Evolutionary conservation across 2,113 vertebrate species (phyloP), one percentile per base, ranked within the genome.

Genomic region (Anthoscopus minutus): DNA sequence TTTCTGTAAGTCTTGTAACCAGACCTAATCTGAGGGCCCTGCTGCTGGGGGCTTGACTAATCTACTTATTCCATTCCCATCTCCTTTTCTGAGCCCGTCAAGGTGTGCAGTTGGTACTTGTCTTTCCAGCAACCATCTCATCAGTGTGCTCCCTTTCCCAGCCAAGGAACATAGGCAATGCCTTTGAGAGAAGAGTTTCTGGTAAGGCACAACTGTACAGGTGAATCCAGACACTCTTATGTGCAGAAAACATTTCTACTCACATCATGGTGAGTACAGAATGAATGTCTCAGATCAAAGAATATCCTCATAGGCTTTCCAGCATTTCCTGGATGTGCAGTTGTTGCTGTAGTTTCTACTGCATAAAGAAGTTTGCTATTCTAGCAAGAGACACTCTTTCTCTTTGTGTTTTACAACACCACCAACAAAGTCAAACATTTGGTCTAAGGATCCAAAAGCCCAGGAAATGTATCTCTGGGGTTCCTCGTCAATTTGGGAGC

Each of bases 401-500:
- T 86, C 96, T 95, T 95, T 93, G 92, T 89, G 65, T 70, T 93
- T 94, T n/a, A 70, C 80, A 92, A 71, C 94, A 95, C 93, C 77
- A 94, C 28, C 76, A 96, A 65, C 86, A 53, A 90, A 94, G 93
- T 86, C 73, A 66, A 94, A 83, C 91, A 69, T 96, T 98, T 96
- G 94, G 93, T 98, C 88, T 95, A 71, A 96, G 94, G 93, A 96
- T 97, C 94, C 96, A 88, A 97, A 97, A 98, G 96, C 95, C 94
- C 97, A 97, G 97, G 97, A 98, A 98, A 97, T 98, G 96, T 97
- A 98, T 98, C 97, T 96, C 97, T 96, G 48, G 96, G 97, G 97
- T 97, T 97, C 94, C 92, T 98, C 86, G 54, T 97, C 98, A 98
- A 98, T 98, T 98, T 97, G 93, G 81, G 83, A 88, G 94, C 88